Evolutionary conservation across 1,140 invertebrate species (phyloP), one percentile per base, ranked within the genome.

Genomic region (Trichomalopsis sarcophagae): DNA sequence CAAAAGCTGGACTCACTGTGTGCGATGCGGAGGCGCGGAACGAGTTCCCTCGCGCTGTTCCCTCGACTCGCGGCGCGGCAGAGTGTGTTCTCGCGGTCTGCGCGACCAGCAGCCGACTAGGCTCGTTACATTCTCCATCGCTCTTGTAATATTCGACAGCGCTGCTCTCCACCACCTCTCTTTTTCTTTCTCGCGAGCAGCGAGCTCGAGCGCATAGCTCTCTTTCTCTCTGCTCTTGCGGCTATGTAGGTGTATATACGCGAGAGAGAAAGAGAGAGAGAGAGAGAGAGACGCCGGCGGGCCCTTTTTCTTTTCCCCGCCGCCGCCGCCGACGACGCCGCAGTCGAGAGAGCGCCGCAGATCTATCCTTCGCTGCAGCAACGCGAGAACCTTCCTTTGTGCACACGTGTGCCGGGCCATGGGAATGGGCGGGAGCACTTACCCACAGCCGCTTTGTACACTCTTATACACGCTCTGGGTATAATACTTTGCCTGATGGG

Each of bases 91-190:
- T 91, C 86, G 89, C 91, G 89, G 91, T 90, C 89, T 88, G 77
- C 90, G 87, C 90, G 90, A 88, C 88, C 91, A 90, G 90, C 91
- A 89, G 89, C 90, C 90, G 90, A 93, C 92, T 93, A 92, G 90
- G 91, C 89, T 88, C 89, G 89, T 89, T 89, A 91, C 92, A 90
- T 91, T 93, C 92, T 90, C 92, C 91, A 91, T 91, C 89, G 88
- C 88, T 86, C 88, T 89, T 89, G 88, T 91, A 93, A 92, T 92
- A 93, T 93, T 92, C 92, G 90, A 92, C 90, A 91, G 89, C 87
- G 73, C 33, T 40, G 73, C 33, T 44, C 87, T 90, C 91, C 90
- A 91, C 91, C 91, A 91, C 92, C 87, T 90, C 75, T 80, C 75
- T 23, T 82, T 55, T 75, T 73, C 36, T 75, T 40, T 47, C 80